Base-by-base conservation (phyloP, 2,888 invertebrate species). In the Megastigmus dorsalis region DNA sequence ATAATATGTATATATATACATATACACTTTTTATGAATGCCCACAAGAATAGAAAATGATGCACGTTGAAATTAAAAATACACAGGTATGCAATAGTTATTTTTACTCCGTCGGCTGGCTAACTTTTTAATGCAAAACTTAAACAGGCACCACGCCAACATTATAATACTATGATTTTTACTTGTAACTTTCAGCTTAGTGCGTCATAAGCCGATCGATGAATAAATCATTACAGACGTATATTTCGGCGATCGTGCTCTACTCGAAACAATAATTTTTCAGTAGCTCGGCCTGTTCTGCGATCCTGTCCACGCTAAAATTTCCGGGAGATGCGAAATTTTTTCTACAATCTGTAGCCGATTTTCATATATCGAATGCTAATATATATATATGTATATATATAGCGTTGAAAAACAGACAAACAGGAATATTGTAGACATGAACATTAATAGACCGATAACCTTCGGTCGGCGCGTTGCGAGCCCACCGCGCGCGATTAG, bases 401-500 rank as follows among this genome's bases (percentile, higher is more conserved):
- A n/a, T n/a, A 50, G 59, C 59, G 54, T 63, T 48, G 48, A 43
- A 74, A 63, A 68, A 75, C 30, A 63, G 67, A 66, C 30, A 68
- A 72, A 66, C 41, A 50, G 74, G 78, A 78, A 78, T 79, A 77
- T 70, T 69, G 78, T 77, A 76, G 79, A 79, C 73, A 75, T 60
- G 76, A 76, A 70, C 79, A 78, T 79, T 80, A 80, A 80, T 79
- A 80, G 80, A 82, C 80, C 79, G 78, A 81, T 82, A 81, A 79
- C 80, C 82, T 82, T 80, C 80, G 80, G 78, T 15, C 10, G 48
- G 77, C 77, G 75, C 77, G 77, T 60, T 48, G 75, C 80, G 78
- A 74, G 75, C 73, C 76, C 74, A 55, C 45, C 73, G 79, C 77
- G 79, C 77, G 75, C 82, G 84, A 87, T 87, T 87, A 87, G 85